phyloP scores from a whole-genome alignment of 2,888 invertebrate species.

The Netelia inedita region DNA sequence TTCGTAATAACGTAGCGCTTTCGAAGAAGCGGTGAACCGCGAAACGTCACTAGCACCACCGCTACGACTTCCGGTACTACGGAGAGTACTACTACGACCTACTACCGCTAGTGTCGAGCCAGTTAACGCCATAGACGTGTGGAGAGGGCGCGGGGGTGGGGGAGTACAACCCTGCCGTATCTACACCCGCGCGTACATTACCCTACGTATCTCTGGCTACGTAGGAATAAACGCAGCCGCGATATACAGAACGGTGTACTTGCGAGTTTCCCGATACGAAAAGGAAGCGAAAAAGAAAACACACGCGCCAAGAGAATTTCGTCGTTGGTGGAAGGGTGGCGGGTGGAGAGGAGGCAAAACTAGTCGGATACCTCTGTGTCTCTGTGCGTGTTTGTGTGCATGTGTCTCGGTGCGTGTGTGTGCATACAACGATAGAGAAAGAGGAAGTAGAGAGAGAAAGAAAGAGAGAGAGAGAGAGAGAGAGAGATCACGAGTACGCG shows the following conservation, averaged over 20 bases:
- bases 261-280: too few relatives aligned
- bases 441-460: conserved; percentile 19
- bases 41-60: conserved; percentile 41
- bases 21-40: conserved; percentile 55
- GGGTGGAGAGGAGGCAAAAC: conserved; percentile 12
- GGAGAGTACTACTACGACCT: conserved; percentile 12
- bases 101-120: conserved; percentile 3
- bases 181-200: neutral
- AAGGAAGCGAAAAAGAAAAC: too few relatives aligned
- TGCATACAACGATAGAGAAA: conserved; percentile 62
- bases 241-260: neutral
- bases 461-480: conserved; percentile 39
- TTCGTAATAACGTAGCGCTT: conserved; percentile 11
- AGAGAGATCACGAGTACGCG: neutral
- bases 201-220: neutral
- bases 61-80: conserved; percentile 17
- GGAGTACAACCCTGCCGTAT: conserved; percentile 49
- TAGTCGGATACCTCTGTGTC: conserved; percentile 25
- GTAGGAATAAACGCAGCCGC: neutral
- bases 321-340: neutral
- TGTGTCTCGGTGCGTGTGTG: neutral
- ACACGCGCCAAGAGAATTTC: too few relatives aligned
- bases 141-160: conserved; percentile 40
- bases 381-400: neutral
- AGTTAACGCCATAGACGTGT: conserved; percentile 42